Conservation (phyloP, 1,140 invertebrate genomes). For the Euwallacea similis region DNA sequence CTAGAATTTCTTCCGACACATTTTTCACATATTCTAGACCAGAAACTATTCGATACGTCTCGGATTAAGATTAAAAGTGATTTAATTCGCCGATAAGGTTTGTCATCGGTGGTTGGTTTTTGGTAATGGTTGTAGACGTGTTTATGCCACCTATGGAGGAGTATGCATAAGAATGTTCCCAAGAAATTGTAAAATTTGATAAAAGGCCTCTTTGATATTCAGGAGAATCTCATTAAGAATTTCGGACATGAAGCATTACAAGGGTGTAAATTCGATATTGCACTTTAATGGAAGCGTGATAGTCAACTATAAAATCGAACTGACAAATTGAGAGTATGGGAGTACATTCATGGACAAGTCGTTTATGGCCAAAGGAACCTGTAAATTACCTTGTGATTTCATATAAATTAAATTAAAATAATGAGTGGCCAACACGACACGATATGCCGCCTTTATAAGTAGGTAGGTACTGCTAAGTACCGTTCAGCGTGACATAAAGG, state of each 20-base stretch:
- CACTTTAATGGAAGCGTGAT: background rate
- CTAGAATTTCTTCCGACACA: constrained; percentile 23
- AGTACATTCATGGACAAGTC: background rate
- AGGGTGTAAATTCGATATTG: background rate
- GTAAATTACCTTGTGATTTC: constrained; percentile 23
- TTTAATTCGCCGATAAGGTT: background rate
- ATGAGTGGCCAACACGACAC: constrained; percentile 26
- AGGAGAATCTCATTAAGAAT: background rate
- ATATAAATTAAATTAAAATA: constrained; percentile 30
- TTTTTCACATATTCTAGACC: constrained; percentile 22
- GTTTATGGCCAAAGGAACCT: background rate
- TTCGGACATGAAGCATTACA: too few relatives aligned
- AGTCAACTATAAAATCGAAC: constrained; percentile 2
- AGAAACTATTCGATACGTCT: background rate
- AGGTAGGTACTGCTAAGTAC: background rate
- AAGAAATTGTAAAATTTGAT: background rate
- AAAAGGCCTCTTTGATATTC: background rate
- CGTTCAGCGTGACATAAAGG: background rate
- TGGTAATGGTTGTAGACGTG: too few relatives aligned
- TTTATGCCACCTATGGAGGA: too few relatives aligned
- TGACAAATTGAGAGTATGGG: background rate
- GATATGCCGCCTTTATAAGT: constrained; percentile 23
- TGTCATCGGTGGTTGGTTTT: background rate
- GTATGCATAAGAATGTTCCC: background rate
- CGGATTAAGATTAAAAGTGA: constrained; percentile 6